phyloP scores from a whole-genome alignment of 2,888 invertebrate genomes.

The Lathronympha strigana region DNA sequence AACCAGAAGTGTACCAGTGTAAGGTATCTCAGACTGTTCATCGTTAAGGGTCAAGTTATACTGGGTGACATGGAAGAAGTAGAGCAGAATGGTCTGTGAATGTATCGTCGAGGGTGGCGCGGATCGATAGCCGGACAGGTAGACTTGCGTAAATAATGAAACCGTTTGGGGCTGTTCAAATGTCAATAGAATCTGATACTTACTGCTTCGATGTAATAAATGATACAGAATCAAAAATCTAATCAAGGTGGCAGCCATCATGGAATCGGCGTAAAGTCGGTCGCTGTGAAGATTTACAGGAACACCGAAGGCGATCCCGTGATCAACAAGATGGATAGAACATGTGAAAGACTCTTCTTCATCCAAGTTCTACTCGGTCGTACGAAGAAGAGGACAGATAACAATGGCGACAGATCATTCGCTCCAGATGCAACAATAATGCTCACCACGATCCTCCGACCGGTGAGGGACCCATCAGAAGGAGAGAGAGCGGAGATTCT shows the following conservation, averaged over 20 bases:
- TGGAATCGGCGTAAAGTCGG: not conserved
- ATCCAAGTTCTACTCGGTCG: no score
- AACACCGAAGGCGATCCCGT: not conserved
- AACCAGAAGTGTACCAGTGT: not conserved
- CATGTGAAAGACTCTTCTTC: no score
- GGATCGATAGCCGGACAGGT: constrained; percentile 53
- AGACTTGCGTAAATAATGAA: constrained; percentile 75
- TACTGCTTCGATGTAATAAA: constrained; percentile 14
- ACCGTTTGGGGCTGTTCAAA: constrained; percentile 64
- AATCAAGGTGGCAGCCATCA: not conserved
- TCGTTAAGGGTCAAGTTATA: not conserved
- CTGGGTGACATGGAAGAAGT: not conserved
- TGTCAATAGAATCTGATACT: constrained; percentile 63
- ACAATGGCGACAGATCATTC: no score
- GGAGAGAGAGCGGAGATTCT: no score
- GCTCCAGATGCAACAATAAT: no score
- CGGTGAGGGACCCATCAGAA: no score
- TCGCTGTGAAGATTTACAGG: not conserved
- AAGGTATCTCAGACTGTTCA: not conserved
- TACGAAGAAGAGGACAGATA: no score
- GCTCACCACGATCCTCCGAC: no score
- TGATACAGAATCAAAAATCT: constrained; percentile 1
- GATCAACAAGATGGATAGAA: no score
- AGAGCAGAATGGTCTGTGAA: not conserved
- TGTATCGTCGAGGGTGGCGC: constrained; percentile 42